Percentiles rank a stretch among this genome's conserved stretches.
phyloP scores from a whole-genome alignment of 2,797 vertebrate species.

The Manis pentadactyla region DNA sequence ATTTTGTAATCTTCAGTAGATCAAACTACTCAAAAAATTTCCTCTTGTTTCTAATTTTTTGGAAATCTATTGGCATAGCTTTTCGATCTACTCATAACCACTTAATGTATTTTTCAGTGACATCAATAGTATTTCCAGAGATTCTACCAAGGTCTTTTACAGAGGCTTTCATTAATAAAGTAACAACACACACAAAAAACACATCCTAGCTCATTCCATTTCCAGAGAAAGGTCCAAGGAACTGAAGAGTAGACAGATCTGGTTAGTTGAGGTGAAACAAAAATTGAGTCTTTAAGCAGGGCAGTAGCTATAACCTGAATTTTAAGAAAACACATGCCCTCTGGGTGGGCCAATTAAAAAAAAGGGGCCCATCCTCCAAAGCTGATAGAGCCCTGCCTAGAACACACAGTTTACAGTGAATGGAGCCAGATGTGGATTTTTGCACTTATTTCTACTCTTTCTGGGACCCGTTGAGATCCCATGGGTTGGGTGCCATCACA shows the following conservation, averaged over 20 bases:
- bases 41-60: conserved; percentile 32
- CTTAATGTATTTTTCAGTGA: conserved; percentile 12
- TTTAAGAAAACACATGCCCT: not conserved
- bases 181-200: not conserved
- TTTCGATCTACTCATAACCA: not conserved
- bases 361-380: not conserved
- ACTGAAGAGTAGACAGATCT: not conserved
- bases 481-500: not conserved
- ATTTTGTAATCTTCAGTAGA: conserved; percentile 13
- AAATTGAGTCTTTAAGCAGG: not conserved
- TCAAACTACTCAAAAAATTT: not conserved
- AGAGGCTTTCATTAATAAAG: conserved; percentile 8
- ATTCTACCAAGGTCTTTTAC: conserved; percentile 4
- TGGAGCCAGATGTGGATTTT: not conserved
- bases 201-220: not conserved
- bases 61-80: not conserved
- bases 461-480: not conserved
- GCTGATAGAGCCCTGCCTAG: not conserved
- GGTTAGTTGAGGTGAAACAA: not conserved
- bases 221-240: not conserved
- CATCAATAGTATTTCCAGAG: not conserved
- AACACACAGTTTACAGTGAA: not conserved
- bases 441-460: not conserved
- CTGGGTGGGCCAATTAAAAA: not conserved
- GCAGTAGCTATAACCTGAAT: not conserved